Conservation (phyloP, 2,888 invertebrate species). For the Erpobdella octoculata region DNA sequence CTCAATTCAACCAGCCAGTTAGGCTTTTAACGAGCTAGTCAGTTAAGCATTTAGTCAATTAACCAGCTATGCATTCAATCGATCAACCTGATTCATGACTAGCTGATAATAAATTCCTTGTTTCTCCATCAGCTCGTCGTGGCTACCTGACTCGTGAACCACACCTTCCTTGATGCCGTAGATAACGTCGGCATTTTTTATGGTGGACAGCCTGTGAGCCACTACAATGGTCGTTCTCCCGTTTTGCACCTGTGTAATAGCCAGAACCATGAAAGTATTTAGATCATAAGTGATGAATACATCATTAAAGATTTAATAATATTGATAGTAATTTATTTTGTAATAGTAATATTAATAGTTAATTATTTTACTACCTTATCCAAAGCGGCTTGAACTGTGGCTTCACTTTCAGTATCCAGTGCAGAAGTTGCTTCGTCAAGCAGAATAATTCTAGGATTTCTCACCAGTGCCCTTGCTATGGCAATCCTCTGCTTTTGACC, state of each 20-base stretch:
- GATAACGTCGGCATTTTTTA: slow-evolving; percentile 55
- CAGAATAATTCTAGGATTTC: slow-evolving; percentile 64
- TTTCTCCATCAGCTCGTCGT: slow-evolving; percentile 53
- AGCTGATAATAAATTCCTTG: slow-evolving; percentile 53
- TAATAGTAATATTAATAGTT: not conserved
- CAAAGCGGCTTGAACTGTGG: slow-evolving; percentile 65
- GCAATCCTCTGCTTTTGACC: slow-evolving; percentile 40
- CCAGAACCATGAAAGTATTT: too few species aligned
- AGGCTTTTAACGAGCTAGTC: too few species aligned
- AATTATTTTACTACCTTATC: slow-evolving; percentile 51
- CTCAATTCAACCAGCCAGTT: too few species aligned
- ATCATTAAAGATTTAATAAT: too few species aligned
- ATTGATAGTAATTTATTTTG: not conserved
- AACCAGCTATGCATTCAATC: too few species aligned
- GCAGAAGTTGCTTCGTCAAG: slow-evolving; percentile 51
- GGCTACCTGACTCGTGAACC: slow-evolving; percentile 54
- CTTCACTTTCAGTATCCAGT: slow-evolving; percentile 49
- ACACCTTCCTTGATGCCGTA: slow-evolving; percentile 56
- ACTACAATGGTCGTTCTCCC: slow-evolving; percentile 55
- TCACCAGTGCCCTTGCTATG: slow-evolving; percentile 55
- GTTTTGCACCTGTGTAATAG: slow-evolving; percentile 38
- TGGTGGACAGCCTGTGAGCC: slow-evolving; percentile 56
- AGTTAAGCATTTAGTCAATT: too few species aligned
- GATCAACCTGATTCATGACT: slow-evolving; percentile 45
- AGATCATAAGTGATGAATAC: too few species aligned